Percentiles rank a stretch among this genome's conserved stretches.
Evolutionary conservation across 2,797 vertebrate species (phyloP).

Genomic region (Nyctalus aviator): DNA sequence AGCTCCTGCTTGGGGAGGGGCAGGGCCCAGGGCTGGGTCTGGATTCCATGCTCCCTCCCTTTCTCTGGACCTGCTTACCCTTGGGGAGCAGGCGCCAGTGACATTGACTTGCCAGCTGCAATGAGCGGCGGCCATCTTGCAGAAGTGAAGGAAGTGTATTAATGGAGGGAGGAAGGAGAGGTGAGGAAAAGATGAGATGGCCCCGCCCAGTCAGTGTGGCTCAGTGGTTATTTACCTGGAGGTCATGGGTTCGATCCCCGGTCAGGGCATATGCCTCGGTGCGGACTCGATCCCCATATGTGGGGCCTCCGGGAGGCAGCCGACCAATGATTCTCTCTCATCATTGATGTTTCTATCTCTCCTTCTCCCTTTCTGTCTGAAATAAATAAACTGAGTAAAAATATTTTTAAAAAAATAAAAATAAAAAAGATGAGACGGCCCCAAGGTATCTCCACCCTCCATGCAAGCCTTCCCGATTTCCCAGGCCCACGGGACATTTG

Average conservation of each 20-base stretch:
- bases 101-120: background rate
- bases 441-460: background rate
- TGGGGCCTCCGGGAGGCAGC: too few species aligned
- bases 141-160: background rate
- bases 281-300: too few species aligned
- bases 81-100: background rate
- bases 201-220: too few species aligned
- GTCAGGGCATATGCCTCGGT: too few species aligned
- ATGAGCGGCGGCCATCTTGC: background rate
- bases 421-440: background rate
- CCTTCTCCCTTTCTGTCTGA: too few species aligned
- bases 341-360: too few species aligned
- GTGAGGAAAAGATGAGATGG: background rate
- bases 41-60: background rate
- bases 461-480: fast-evolving
- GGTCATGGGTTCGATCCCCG: too few species aligned
- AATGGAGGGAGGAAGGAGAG: background rate
- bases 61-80: background rate
- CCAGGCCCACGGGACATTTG: background rate
- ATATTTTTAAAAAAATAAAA: too few species aligned
- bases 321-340: too few species aligned
- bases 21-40: too few species aligned
- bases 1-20: fast-evolving
- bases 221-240: too few species aligned
- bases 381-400: too few species aligned